Evolutionary conservation across 2,113 vertebrate species (phyloP).

Genomic region (Chionomys nivalis): DNA sequence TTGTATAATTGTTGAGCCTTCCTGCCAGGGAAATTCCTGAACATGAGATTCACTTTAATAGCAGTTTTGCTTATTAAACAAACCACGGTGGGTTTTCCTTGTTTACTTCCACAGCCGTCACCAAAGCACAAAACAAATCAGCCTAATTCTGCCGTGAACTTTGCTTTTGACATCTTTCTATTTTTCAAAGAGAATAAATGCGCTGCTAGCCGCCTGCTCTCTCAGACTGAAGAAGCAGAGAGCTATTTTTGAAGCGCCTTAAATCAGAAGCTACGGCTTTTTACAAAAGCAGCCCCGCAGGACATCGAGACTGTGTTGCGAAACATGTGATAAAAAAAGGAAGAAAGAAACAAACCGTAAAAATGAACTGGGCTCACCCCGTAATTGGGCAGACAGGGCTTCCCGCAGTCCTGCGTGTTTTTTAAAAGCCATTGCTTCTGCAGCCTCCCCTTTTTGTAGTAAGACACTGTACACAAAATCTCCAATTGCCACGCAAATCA

Average conservation of each 20-base stretch:
- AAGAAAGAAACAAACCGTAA: slow-evolving; percentile 87
- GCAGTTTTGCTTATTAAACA: slow-evolving; percentile 84
- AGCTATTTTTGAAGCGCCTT: slow-evolving; percentile 89
- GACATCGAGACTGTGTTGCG: slow-evolving; percentile 87
- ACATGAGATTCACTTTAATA: slow-evolving; percentile 81
- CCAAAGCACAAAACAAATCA: slow-evolving; percentile 85
- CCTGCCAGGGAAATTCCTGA: slow-evolving; percentile 81
- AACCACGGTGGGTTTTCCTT: slow-evolving; percentile 60
- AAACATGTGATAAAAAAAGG: slow-evolving; percentile 88
- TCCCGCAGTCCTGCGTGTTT: slow-evolving; percentile 85
- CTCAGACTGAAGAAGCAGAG: slow-evolving; percentile 86
- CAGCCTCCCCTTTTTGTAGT: slow-evolving; percentile 86
- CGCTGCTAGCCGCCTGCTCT: slow-evolving; percentile 84
- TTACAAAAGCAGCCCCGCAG: slow-evolving; percentile 90
- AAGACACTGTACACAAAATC: slow-evolving; percentile 85
- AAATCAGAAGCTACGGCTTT: slow-evolving; percentile 89
- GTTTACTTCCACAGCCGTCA: slow-evolving; percentile 80
- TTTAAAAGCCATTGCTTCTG: slow-evolving; percentile 83
- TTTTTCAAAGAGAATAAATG: slow-evolving; percentile 89
- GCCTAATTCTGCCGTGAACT: slow-evolving; percentile 87
- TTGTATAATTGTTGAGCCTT: slow-evolving; percentile 82
- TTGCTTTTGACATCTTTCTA: slow-evolving; percentile 86
- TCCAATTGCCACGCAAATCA: slow-evolving; percentile 86
- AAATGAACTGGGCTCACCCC: slow-evolving; percentile 89
- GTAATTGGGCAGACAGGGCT: slow-evolving; percentile 89